Conservation (phyloP, 1,140 invertebrate species). For the Zeugodacus cucurbitae region DNA sequence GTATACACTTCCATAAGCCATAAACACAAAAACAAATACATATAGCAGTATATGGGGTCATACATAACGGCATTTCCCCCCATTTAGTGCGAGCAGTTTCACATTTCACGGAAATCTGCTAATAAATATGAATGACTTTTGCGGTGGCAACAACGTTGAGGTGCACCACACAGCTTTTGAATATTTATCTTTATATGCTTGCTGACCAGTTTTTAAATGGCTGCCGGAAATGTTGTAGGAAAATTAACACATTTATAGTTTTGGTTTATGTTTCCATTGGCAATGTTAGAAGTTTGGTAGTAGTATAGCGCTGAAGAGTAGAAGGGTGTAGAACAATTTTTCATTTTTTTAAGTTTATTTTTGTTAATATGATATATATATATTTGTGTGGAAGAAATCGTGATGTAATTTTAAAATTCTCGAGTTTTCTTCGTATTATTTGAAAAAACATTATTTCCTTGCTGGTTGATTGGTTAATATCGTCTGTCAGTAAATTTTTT, state of each 20-base stretch:
- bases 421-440: too few species aligned
- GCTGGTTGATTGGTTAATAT: too few species aligned
- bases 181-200: slow-evolving; percentile 26
- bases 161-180: neutral
- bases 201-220: neutral
- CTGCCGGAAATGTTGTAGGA: neutral
- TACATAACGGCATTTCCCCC: neutral
- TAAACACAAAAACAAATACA: too few species aligned
- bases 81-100: neutral
- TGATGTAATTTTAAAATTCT: too few species aligned
- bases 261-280: neutral
- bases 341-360: too few species aligned
- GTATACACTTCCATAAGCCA: too few species aligned
- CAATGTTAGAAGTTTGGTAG: neutral
- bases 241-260: neutral
- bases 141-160: neutral
- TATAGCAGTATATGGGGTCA: neutral
- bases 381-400: too few species aligned
- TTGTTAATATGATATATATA: too few species aligned
- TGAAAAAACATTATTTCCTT: too few species aligned
- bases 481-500: too few species aligned
- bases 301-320: too few species aligned
- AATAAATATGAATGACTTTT: slow-evolving; percentile 32
- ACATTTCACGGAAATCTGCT: slow-evolving; percentile 2
- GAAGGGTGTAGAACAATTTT: too few species aligned